Evolutionary conservation across 2,797 vertebrate genomes (phyloP), one percentile per base, ranked within the genome.

Genomic region (Austrolebias charrua): DNA sequence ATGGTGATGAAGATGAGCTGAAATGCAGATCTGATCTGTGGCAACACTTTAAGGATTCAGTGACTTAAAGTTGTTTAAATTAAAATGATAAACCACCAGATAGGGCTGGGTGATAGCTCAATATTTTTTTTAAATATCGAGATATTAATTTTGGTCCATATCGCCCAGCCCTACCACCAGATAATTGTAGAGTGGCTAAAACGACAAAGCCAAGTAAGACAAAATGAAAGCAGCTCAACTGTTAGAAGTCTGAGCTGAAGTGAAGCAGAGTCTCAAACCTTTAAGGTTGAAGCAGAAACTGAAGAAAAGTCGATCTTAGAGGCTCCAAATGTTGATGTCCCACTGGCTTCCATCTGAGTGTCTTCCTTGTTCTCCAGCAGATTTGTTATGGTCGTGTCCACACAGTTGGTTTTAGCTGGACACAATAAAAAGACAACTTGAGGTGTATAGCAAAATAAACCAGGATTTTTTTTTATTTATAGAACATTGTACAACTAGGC

Each of bases 331-430:
- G 82, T 13, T 0, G 76, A 78, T 2, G 66, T 79, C 40, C 69
- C 81, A 0, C 85, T 80, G 44, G 89, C 78, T 59, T 92, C 76
- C 19, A 88, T 66, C 6, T 83, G 55, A 42, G 80, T 68, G 44
- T 94, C 94, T 49, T 95, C 95, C 43, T 94, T 89, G 56, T 89
- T 94, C 90, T 99, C 97, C 76, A 99, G 89, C 58, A 99, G 87
- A 67, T 99, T 99, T 63, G 97, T 96, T 79, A 99, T 99, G 55
- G 97, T 98, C 66, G 95, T 92, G 75, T 99, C 96, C 63, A 99
- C 94, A 74, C 96, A 99, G 61, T 94, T 94, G 40, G 97, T 98
- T 76, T 92, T 93, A 57, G 91, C 97, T 99, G 88, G 0, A 38
- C 4, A 72, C 35, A 74, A 63, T 3, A 2, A 33, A 65, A 4